phyloP scores from a whole-genome alignment of 2,113 vertebrate genomes.

The Pelodiscus sinensis region DNA sequence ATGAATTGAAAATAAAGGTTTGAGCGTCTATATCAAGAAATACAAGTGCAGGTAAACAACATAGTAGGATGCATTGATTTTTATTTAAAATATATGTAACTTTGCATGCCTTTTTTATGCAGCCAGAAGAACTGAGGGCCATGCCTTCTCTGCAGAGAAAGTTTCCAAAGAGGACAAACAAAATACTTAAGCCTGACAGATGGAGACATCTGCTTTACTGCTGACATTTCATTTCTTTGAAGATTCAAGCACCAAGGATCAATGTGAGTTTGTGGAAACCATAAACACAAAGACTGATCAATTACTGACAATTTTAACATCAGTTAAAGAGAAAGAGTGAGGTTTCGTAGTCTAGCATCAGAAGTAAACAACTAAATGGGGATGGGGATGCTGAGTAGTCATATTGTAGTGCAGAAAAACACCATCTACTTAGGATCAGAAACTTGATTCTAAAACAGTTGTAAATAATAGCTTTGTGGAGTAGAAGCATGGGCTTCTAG shows the following conservation, averaged over 20 bases:
- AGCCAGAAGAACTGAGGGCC: too few relatives aligned
- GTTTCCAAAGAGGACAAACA: neutral
- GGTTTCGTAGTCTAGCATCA: neutral
- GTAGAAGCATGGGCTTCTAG: neutral
- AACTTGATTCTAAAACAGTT: neutral
- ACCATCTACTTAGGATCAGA: neutral
- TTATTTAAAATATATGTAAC: neutral
- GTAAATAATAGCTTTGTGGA: neutral
- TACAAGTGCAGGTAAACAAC: neutral
- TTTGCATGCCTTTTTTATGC: neutral
- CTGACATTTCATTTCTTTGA: constrained; percentile 28
- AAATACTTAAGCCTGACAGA: neutral
- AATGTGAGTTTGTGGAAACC: constrained; percentile 5
- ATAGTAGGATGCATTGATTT: neutral
- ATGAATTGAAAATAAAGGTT: neutral
- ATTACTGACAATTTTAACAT: neutral
- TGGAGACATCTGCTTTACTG: neutral
- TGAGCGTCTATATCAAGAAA: neutral
- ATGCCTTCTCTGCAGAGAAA: neutral
- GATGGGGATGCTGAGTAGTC: neutral
- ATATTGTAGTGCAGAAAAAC: neutral
- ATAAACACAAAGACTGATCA: neutral
- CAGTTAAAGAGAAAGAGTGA: neutral
- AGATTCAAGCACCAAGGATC: neutral
- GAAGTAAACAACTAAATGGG: neutral